Evolutionary conservation across 2,888 invertebrate species (phyloP).

Genomic region (Acanthoscelides obtectus): DNA sequence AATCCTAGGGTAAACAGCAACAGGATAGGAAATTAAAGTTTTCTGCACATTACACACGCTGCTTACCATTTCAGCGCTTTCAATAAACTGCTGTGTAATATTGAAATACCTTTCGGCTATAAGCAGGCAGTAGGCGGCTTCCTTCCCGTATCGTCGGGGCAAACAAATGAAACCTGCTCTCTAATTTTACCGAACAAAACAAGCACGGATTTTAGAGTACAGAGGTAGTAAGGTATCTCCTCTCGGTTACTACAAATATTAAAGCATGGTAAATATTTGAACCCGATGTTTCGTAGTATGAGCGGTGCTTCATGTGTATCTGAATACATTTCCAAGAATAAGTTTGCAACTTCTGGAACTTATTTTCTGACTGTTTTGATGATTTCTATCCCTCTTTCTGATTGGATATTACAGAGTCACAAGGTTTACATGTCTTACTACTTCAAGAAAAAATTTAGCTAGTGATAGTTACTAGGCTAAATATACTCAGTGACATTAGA

Average conservation of each 20-base stretch:
- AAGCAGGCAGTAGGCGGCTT: background rate
- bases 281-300: background rate
- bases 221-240: background rate
- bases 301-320: background rate
- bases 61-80: background rate
- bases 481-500: too few species aligned
- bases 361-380: background rate
- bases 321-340: too few species aligned
- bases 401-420: too few species aligned
- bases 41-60: background rate
- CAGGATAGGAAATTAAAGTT: background rate
- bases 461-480: too few species aligned
- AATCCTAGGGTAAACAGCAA: background rate
- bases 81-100: background rate
- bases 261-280: background rate
- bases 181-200: background rate
- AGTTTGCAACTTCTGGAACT: conserved; percentile 24
- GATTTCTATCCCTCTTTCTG: too few species aligned
- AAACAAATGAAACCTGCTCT: background rate
- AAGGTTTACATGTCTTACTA: too few species aligned
- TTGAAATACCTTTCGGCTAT: background rate
- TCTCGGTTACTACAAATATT: background rate
- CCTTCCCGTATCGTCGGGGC: background rate
- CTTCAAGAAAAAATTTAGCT: too few species aligned
- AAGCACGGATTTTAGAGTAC: background rate